Base-by-base conservation (phyloP, 2,113 vertebrate genomes). In the Mus pahari region DNA sequence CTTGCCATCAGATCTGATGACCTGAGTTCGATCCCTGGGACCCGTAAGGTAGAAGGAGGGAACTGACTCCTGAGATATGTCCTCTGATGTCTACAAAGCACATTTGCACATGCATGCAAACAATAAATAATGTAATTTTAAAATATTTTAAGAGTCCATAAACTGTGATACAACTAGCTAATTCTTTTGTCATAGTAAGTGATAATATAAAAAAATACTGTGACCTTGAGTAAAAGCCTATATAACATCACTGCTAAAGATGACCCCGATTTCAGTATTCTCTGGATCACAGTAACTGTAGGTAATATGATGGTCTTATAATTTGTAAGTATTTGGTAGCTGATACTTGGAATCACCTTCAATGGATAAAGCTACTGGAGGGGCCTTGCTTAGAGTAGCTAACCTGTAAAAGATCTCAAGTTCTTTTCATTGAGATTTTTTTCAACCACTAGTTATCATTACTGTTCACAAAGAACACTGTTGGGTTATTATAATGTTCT, bases 161-260 rank as follows among this genome's bases (percentile, higher is more conserved):
- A 53, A n/a, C 10, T 77, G 60, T 90, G 83, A 92, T 33, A 75
- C 5, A 68, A 48, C 60, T 82, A 60, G 60, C 39, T 48, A 62
- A 50, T 39, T 58, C 12, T 82, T 86, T 58, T n/a, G 36, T 75
- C 22, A 91, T 82, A 24, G 88, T 95, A 87, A 86, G 36, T 82
- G 58, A 77, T 91, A 86, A 77, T 53, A 93, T 22, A 79, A 95
- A 79, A 95, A 94, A 82, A 87, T 64, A 68, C 31, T 48, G 36
- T 96, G 60, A 62, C 19, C 66, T 28, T 84, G 75, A 68, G 19
- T 87, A 93, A 86, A 86, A 89, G 9, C 28, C 8, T 60, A 10
- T 45, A 53, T 77, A 83, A 78, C 55, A 70, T 45, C 19, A 58
- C 48, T n/a, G 28, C 66, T 75, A 75, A 10, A 92, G 7, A 79